Evolutionary conservation across 2,113 vertebrate species (phyloP).

Genomic region (Burhinus bistriatus): DNA sequence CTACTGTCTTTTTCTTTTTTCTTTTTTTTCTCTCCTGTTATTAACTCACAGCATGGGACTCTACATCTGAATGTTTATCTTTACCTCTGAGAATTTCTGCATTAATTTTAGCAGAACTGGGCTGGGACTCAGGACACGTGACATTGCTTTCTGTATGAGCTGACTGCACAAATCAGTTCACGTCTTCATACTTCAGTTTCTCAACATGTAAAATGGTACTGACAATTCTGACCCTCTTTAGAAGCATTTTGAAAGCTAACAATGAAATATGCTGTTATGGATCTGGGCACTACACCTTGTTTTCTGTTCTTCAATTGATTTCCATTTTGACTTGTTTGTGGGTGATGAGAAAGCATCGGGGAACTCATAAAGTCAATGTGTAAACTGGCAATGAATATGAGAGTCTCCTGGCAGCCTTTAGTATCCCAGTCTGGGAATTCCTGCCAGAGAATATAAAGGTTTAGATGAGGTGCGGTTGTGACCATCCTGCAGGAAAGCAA

Average conservation of each 20-base stretch:
- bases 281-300: neutral
- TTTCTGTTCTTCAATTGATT: neutral
- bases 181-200: neutral
- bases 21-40: accelerated
- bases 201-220: neutral
- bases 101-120: neutral
- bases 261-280: neutral
- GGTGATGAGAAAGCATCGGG: neutral
- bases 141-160: neutral
- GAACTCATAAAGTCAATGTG: neutral
- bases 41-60: neutral
- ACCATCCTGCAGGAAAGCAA: neutral
- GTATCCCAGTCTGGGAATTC: neutral
- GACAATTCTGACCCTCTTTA: neutral
- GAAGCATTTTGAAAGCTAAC: neutral
- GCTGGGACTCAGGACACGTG: neutral
- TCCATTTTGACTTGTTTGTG: neutral
- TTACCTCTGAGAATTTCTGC: neutral
- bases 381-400: neutral
- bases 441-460: neutral
- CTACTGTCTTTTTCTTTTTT: neutral
- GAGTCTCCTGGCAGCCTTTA: neutral
- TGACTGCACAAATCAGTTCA: neutral
- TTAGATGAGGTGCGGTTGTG: neutral
- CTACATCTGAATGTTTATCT: neutral